phyloP scores from a whole-genome alignment of 2,888 invertebrate genomes.

The Amiota minor region DNA sequence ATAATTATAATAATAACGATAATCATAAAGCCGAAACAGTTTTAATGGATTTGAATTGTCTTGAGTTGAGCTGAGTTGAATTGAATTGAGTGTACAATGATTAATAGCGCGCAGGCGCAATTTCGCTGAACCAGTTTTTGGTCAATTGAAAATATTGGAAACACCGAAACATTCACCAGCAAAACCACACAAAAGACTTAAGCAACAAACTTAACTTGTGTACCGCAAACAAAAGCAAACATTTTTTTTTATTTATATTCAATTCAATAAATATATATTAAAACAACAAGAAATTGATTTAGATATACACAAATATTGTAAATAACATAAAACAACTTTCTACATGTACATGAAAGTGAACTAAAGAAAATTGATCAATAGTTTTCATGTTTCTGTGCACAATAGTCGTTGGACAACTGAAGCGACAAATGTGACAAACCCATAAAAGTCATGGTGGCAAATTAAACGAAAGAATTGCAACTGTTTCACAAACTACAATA shows the following conservation, averaged over 20 bases:
- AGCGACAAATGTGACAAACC: conserved; percentile 11
- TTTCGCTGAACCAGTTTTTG: conserved; percentile 2
- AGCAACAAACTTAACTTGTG: conserved; percentile 29
- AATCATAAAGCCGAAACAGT: too few relatives aligned
- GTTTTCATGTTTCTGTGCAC: too few relatives aligned
- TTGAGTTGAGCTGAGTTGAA: too few relatives aligned
- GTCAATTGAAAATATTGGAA: neutral
- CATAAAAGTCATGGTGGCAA: conserved; percentile 5
- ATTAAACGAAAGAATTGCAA: conserved; percentile 1
- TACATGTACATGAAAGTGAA: neutral
- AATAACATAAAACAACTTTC: too few relatives aligned
- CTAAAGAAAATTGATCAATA: neutral
- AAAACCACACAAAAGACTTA: conserved; percentile 33
- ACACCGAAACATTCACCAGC: neutral
- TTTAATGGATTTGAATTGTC: too few relatives aligned
- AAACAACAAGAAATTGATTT: neutral
- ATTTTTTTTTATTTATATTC: too few relatives aligned
- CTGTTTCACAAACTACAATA: neutral
- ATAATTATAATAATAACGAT: too few relatives aligned
- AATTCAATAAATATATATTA: neutral
- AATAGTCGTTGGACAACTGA: neutral
- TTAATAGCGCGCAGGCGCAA: neutral
- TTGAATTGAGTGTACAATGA: neutral
- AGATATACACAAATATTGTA: too few relatives aligned
- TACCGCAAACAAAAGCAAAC: too few relatives aligned